phyloP scores from a whole-genome alignment of 2,797 vertebrate genomes.

The Etheostoma perlongum region DNA sequence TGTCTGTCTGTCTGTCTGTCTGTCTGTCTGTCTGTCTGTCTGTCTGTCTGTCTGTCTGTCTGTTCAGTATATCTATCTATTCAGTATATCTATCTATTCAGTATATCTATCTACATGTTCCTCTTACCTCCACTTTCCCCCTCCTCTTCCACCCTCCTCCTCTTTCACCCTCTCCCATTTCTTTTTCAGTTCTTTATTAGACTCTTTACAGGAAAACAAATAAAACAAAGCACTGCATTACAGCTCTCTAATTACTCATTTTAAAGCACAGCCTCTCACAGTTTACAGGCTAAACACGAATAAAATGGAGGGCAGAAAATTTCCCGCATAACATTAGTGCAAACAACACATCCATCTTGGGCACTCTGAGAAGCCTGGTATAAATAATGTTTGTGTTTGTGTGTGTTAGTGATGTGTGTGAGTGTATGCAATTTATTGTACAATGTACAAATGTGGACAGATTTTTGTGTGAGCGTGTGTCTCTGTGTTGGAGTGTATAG shows the following conservation, averaged over 20 bases:
- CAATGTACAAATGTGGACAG: slow-evolving; percentile 10
- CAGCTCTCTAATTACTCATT: slow-evolving; percentile 73
- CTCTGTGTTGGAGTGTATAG: not conserved
- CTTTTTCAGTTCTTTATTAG: slow-evolving; percentile 39
- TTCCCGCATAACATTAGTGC: slow-evolving; percentile 47
- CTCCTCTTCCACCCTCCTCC: not conserved
- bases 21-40: slow-evolving; percentile 15
- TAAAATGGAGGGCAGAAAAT: slow-evolving; percentile 66
- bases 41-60: slow-evolving; percentile 9
- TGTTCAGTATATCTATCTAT: not conserved
- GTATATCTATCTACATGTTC: slow-evolving; percentile 4
- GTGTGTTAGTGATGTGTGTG: slow-evolving; percentile 6
- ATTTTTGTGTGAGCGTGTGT: slow-evolving; percentile 12
- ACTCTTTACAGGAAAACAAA: slow-evolving; percentile 58
- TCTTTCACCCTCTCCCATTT: not conserved
- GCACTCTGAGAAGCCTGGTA: slow-evolving; percentile 29
- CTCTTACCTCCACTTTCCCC: not conserved
- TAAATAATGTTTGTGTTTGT: slow-evolving; percentile 44
- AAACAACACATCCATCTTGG: slow-evolving; percentile 66
- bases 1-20: not conserved
- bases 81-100: slow-evolving; percentile 9
- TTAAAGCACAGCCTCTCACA: slow-evolving; percentile 54
- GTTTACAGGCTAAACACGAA: slow-evolving; percentile 70
- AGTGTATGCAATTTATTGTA: slow-evolving; percentile 7
- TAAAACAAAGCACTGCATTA: slow-evolving; percentile 65